phyloP scores from a whole-genome alignment of 2,797 vertebrate species.

The Muscicapa striata region DNA sequence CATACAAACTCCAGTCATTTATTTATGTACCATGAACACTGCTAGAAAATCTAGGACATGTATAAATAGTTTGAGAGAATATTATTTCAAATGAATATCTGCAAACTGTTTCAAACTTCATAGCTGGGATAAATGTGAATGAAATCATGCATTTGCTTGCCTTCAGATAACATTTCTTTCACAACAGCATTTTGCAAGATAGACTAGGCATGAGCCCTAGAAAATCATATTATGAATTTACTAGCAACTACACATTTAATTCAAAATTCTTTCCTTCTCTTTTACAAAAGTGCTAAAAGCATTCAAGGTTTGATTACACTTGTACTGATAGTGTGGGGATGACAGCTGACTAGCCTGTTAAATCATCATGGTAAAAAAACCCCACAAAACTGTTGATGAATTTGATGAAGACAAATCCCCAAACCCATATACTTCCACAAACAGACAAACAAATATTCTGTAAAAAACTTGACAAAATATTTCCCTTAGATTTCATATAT shows the following conservation, averaged over 20 bases:
- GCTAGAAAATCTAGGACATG: conserved; percentile 6
- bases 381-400: not conserved
- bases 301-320: not conserved
- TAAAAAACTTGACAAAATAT: not conserved
- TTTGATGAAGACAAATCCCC: not conserved
- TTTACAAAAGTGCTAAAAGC: not conserved
- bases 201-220: not conserved
- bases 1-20: not conserved
- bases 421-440: not conserved
- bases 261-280: not conserved
- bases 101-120: not conserved
- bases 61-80: not conserved
- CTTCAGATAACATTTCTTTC: not conserved
- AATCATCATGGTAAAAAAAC: not conserved
- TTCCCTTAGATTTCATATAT: not conserved
- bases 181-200: not conserved
- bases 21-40: not conserved
- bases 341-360: not conserved
- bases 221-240: not conserved
- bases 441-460: not conserved
- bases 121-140: conserved; percentile 12
- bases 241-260: not conserved
- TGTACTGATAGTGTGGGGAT: not conserved
- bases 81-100: not conserved
- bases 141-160: not conserved